These are phyloP conservation scores for Ophonus ardosiacus DNA, from an alignment of 2,888 invertebrate species.

Conservation along the genomic window DNA sequence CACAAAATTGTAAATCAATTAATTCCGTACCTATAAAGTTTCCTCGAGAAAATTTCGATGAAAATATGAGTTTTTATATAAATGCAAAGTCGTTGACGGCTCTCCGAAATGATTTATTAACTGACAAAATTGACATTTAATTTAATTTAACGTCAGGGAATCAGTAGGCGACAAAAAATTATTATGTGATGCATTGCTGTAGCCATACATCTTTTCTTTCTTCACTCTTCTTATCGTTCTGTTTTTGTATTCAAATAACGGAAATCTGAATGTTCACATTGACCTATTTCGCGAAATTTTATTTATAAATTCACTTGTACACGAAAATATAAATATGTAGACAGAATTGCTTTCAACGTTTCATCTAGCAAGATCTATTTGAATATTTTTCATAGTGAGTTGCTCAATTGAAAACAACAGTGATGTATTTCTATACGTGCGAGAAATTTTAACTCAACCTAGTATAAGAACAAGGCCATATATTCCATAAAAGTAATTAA, in stretches of 20 bases:
- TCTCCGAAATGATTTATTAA: constrained; percentile 4
- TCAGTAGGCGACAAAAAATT: constrained; percentile 28
- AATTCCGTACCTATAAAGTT: neutral
- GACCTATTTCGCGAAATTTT: constrained; percentile 43
- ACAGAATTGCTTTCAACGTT: neutral
- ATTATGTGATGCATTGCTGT: constrained; percentile 39
- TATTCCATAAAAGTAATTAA: too few relatives aligned
- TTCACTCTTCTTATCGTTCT: constrained; percentile 31
- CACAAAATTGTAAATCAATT: neutral
- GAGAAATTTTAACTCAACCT: too few relatives aligned
- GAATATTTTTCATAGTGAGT: neutral
- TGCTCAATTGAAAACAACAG: neutral
- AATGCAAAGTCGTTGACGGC: neutral
- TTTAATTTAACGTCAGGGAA: constrained; percentile 39
- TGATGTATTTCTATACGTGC: too few relatives aligned
- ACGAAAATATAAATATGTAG: constrained; percentile 30
- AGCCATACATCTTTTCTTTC: constrained; percentile 25
- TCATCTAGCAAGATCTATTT: neutral
- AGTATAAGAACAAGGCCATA: too few relatives aligned
- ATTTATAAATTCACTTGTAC: constrained; percentile 22
- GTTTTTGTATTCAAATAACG: constrained; percentile 47
- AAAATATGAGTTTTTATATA: neutral
- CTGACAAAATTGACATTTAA: constrained; percentile 38
- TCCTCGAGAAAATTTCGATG: neutral
- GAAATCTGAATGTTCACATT: constrained; percentile 30